These are phyloP conservation scores for Pungitius pungitius DNA, from an alignment of 2,113 vertebrate genomes.

Conservation along the genomic window DNA sequence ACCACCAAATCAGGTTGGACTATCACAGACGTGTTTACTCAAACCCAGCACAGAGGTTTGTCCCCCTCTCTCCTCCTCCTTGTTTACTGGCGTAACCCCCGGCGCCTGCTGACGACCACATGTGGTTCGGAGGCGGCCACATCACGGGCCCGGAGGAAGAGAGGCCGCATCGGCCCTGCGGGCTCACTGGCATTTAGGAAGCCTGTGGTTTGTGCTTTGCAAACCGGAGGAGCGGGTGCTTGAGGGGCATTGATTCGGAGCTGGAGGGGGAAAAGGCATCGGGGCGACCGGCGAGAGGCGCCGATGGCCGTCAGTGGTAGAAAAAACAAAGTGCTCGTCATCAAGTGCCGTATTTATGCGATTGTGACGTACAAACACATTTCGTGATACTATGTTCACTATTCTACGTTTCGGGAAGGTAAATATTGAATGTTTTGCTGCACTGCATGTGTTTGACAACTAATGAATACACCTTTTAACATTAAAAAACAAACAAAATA, in stretches of 20 bases:
- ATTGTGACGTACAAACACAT: not conserved
- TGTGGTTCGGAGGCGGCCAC: constrained; percentile 47
- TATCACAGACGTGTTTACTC: not conserved
- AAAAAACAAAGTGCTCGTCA: not conserved
- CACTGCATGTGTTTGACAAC: not conserved
- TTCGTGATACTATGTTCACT: not conserved
- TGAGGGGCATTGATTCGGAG: constrained; percentile 21
- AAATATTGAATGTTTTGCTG: not conserved
- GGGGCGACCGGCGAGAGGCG: constrained; percentile 21
- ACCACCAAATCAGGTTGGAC: not conserved
- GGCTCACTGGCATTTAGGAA: constrained; percentile 27
- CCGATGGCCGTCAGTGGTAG: not conserved
- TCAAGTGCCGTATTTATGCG: not conserved
- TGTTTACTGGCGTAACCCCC: constrained; percentile 43
- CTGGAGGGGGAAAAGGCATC: constrained; percentile 19
- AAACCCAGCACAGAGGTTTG: not conserved
- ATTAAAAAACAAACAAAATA: not conserved
- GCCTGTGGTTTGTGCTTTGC: constrained; percentile 35
- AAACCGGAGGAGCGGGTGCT: constrained; percentile 32
- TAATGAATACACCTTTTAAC: not conserved
- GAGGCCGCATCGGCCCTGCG: constrained; percentile 35
- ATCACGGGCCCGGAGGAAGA: constrained; percentile 27
- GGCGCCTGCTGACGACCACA: constrained; percentile 58
- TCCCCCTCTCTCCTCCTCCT: constrained; percentile 9
- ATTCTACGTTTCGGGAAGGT: not conserved